Evolutionary conservation across 2,888 invertebrate species (phyloP).

Genomic region (Baronia brevicornis): DNA sequence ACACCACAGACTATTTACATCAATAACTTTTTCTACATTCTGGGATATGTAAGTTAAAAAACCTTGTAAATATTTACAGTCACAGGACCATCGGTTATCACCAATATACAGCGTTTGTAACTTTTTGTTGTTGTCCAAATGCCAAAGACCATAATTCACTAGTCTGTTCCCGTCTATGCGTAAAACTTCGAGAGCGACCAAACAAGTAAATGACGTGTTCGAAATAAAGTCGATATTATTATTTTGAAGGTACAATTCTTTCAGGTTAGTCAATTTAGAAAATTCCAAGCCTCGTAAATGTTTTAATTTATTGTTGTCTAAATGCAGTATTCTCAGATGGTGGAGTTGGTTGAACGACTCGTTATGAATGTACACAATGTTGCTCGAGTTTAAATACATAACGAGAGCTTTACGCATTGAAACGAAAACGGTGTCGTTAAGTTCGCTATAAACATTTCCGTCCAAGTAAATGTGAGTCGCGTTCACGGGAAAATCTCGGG

Average conservation of each 20-base stretch:
- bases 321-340: conserved; percentile 85
- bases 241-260: conserved; percentile 90
- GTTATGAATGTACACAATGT: conserved; percentile 87
- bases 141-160: conserved; percentile 87
- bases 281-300: conserved; percentile 89
- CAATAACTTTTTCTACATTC: conserved; percentile 85
- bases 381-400: conserved; percentile 88
- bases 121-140: conserved; percentile 81
- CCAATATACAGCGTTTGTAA: conserved; percentile 85
- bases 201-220: conserved; percentile 85
- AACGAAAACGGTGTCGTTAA: conserved; percentile 73
- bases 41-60: conserved; percentile 87
- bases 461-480: conserved; percentile 95
- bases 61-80: conserved; percentile 91
- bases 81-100: conserved; percentile 91
- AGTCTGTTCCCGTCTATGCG: conserved; percentile 90
- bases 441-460: conserved; percentile 88
- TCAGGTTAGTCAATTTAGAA: conserved; percentile 84
- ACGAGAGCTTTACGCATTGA: conserved; percentile 73
- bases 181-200: conserved; percentile 86
- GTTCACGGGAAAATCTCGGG: conserved; percentile 90
- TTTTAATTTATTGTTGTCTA: conserved; percentile 89
- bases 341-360: conserved; percentile 88
- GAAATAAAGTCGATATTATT: conserved; percentile 87
- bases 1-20: conserved; percentile 85